phyloP scores from a whole-genome alignment of 2,797 vertebrate genomes.

The Hippocampus kuda region DNA sequence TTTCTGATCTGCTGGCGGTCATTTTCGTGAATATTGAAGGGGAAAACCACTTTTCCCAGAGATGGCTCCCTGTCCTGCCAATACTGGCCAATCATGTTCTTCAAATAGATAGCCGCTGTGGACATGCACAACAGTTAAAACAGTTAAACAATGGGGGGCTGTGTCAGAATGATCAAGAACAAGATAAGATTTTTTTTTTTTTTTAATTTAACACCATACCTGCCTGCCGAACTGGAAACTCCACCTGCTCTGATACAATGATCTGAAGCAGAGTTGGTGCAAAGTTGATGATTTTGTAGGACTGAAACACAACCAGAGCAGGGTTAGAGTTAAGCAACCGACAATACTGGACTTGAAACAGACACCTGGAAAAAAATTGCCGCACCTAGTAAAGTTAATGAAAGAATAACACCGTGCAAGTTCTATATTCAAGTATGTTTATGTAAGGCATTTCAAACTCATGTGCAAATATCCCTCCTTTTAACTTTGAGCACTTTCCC shows the following conservation, averaged over 20 bases:
- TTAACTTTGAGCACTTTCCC: too few species aligned
- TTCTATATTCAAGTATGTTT: too few species aligned
- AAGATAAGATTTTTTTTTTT: too few species aligned
- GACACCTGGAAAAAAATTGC: background rate
- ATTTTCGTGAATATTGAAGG: conserved; percentile 96
- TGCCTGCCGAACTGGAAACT: conserved; percentile 95
- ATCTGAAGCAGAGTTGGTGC: conserved; percentile 94
- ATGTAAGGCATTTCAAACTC: too few species aligned
- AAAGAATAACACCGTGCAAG: too few species aligned
- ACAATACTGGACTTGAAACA: background rate
- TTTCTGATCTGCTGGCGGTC: conserved; percentile 93
- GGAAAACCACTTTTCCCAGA: conserved; percentile 80
- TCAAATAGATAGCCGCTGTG: conserved; percentile 94
- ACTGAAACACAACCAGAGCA: conserved; percentile 62
- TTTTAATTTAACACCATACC: conserved; percentile 76
- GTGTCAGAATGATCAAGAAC: too few species aligned
- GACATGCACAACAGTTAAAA: conserved; percentile 10
- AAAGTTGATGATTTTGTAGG: conserved; percentile 99
- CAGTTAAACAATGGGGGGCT: too few species aligned
- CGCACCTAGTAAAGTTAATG: background rate
- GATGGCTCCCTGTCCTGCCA: conserved; percentile 92
- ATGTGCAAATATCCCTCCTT: too few species aligned
- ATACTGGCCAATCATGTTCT: conserved; percentile 98
- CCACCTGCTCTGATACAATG: conserved; percentile 93
- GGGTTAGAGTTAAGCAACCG: background rate